These are phyloP conservation scores for Acrocephalus arundinaceus DNA, from an alignment of 2,113 vertebrate species.

Conservation along the genomic window DNA sequence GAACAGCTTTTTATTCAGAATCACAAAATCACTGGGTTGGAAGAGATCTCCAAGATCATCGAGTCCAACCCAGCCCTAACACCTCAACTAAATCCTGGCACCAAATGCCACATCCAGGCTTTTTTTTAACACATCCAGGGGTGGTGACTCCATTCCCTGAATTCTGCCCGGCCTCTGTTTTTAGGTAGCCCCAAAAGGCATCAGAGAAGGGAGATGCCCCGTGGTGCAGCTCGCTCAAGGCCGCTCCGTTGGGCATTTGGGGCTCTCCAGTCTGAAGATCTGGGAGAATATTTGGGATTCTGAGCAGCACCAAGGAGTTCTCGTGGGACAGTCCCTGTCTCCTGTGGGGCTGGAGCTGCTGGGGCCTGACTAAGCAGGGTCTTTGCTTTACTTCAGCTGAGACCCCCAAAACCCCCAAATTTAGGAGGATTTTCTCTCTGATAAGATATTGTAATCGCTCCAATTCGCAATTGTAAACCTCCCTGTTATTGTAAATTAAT, in stretches of 20 bases:
- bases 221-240: neutral
- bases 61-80: too few species aligned
- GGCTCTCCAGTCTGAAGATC: neutral
- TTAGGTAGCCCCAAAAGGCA: too few species aligned
- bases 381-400: neutral
- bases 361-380: neutral
- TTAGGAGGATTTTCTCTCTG: neutral
- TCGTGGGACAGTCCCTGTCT: accelerated
- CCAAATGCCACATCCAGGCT: too few species aligned
- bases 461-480: too few species aligned
- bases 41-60: too few species aligned
- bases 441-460: neutral
- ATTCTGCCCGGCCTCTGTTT: too few species aligned
- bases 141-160: too few species aligned
- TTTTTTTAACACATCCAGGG: too few species aligned
- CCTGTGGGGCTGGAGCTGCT: neutral
- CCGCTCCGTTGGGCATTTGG: neutral
- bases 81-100: too few species aligned
- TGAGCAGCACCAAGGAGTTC: neutral
- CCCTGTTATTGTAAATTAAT: too few species aligned
- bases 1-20: too few species aligned
- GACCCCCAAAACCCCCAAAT: neutral
- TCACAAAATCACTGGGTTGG: too few species aligned
- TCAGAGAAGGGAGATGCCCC: neutral
- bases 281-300: neutral